Evolutionary conservation across 2,113 vertebrate species (phyloP), one percentile per base, ranked within the genome.

Genomic region (Zapornia atra): DNA sequence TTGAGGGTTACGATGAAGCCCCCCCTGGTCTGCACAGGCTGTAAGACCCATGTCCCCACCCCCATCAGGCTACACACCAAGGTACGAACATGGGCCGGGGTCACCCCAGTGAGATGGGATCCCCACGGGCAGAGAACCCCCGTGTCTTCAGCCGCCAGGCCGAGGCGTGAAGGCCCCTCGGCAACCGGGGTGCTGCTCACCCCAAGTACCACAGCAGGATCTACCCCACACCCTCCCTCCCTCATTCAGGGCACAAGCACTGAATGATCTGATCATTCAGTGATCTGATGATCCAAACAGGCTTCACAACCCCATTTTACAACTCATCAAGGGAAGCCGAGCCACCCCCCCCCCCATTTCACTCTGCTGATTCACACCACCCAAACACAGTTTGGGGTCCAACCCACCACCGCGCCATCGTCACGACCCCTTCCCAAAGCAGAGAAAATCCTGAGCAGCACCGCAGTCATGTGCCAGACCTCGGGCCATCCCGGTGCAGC

Each of bases 341-440:
- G 34, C 38, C 11, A 11, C 44, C 29, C 5, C 8, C 17, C 44
- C 20, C 11, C 51, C 25, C 4, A 12, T 11, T 48, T 19, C 44
- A 5, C 42, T 15, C 24, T 1, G 10, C 14, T 24, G 51, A n/a
- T 38, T 53, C 31, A 63, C 36, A 14, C 44, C 72, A 33, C 65
- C 20, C 24, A 28, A 21, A 1, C 26, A 36, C 0, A 14, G 9
- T 38, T 40, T 16, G 40, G 51, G 51, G 24, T 24, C 7, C 9
- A 0, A 18, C 12, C 25, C 1, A 36, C 2, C 1, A 3, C 75
- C 0, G 12, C 6, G 18, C 28, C 13, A 2, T 17, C 12, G 2
- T 4, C 0, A 5, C 56, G 28, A 16, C 25, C 31, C 0, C 33
- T 78, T 20, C 82, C 82, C 79, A 63, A n/a, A 28, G 19, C 1